These are phyloP conservation scores for Theristicus caerulescens DNA, from an alignment of 2,113 vertebrate species.

Conservation along the genomic window DNA sequence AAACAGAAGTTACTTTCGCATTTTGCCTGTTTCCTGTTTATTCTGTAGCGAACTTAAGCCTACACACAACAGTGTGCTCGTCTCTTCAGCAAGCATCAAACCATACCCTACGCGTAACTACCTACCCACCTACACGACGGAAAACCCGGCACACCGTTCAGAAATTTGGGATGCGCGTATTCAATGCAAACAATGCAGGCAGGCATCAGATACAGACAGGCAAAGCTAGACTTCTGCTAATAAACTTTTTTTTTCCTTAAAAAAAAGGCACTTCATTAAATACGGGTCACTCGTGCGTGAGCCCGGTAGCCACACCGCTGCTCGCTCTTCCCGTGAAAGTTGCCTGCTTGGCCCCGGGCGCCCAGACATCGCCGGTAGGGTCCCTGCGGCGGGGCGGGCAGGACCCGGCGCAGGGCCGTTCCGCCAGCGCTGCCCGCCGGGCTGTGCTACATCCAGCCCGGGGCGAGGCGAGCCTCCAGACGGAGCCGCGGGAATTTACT, in stretches of 20 bases:
- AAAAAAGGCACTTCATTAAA: background rate
- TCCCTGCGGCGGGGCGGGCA: background rate
- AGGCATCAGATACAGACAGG: background rate
- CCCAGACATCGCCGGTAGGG: background rate
- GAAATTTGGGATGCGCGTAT: background rate
- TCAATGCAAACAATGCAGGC: background rate
- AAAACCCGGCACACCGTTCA: background rate
- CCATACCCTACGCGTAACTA: background rate
- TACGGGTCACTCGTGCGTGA: background rate
- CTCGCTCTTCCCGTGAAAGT: background rate
- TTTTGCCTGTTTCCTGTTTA: conserved; percentile 27
- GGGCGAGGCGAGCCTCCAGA: background rate
- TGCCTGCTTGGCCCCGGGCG: background rate
- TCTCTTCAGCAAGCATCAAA: background rate
- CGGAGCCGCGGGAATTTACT: background rate
- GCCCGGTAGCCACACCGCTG: background rate
- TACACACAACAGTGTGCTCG: background rate
- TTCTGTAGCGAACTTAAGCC: background rate
- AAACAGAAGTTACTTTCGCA: background rate
- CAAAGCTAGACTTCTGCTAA: background rate
- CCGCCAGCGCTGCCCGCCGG: background rate
- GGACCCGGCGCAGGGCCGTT: background rate
- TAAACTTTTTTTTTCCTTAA: background rate
- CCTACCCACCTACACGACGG: background rate
- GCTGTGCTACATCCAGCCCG: background rate